phyloP scores from a whole-genome alignment of 2,113 vertebrate species.

The Carassius auratus region DNA sequence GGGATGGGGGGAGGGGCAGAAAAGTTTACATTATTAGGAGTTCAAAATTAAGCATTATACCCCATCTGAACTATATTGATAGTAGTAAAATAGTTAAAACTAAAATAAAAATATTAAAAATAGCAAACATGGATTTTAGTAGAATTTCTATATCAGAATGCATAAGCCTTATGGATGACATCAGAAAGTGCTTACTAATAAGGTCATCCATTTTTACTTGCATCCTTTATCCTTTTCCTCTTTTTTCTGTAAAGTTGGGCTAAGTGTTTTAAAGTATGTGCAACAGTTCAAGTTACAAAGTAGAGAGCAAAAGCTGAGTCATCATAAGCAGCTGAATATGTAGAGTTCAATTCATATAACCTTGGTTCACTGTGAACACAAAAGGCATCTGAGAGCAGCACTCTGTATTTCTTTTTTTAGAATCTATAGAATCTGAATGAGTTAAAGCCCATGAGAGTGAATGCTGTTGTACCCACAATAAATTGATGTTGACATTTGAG shows the following conservation, averaged over 20 bases:
- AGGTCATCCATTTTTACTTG: neutral
- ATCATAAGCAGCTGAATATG: neutral
- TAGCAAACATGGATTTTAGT: neutral
- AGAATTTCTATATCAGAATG: neutral
- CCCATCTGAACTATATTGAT: neutral
- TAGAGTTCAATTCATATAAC: neutral
- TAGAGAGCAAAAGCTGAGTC: neutral
- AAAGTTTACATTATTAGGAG: too few species aligned
- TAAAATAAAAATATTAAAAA: neutral
- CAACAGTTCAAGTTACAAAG: neutral
- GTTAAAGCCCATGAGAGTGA: neutral
- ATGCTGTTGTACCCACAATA: neutral
- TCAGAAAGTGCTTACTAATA: neutral
- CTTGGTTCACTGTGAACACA: neutral
- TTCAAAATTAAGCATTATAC: too few species aligned
- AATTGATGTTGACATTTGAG: neutral
- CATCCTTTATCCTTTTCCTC: too few species aligned
- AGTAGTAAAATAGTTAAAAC: neutral
- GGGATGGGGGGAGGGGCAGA: too few species aligned
- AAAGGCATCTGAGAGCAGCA: neutral
- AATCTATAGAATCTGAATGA: neutral
- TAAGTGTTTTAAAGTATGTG: too few species aligned
- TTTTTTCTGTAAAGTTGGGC: neutral
- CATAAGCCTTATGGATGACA: neutral
- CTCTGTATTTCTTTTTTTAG: neutral